These are phyloP conservation scores for Drosophila eugracilis DNA, from an alignment of 1,140 invertebrate species.

Conservation along the genomic window DNA sequence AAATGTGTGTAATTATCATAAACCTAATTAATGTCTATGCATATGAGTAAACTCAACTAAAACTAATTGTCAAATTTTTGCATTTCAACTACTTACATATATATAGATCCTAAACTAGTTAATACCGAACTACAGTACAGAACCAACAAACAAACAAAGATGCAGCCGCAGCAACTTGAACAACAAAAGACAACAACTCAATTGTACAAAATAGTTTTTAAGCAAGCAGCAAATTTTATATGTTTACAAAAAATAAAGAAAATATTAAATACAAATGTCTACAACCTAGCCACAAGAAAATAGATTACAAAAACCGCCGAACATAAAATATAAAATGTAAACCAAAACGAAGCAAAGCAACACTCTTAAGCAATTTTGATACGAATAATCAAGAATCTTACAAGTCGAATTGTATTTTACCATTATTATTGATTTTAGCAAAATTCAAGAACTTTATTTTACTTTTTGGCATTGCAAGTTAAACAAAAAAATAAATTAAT, in stretches of 20 bases:
- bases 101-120: conserved; percentile 27
- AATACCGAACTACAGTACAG: conserved; percentile 38
- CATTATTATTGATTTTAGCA: conserved; percentile 74
- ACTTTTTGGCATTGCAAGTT: conserved; percentile 51
- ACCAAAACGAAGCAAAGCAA: conserved; percentile 31
- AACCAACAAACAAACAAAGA: conserved; percentile 64
- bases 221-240: conserved; percentile 70
- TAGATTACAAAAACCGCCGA: conserved; percentile 61
- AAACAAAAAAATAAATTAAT: conserved; percentile 47
- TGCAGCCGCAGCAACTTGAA: conserved; percentile 18
- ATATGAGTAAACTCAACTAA: conserved; percentile 53
- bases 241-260: conserved; percentile 52
- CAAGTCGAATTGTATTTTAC: conserved; percentile 58
- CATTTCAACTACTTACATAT: conserved; percentile 67
- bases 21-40: conserved; percentile 49
- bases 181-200: conserved; percentile 79
- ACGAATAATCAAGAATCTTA: conserved; percentile 37
- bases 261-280: conserved; percentile 42
- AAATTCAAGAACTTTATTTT: conserved; percentile 66
- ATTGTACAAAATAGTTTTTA: conserved; percentile 78
- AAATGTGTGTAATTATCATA: conserved; percentile 37
- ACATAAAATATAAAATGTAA: conserved; percentile 29
- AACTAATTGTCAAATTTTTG: conserved; percentile 73
- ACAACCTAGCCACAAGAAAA: conserved; percentile 47
- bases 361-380: conserved; percentile 69